Evolutionary conservation across 2,888 invertebrate species (phyloP), one percentile per base, ranked within the genome.

Genomic region (Chironomus tentans): DNA sequence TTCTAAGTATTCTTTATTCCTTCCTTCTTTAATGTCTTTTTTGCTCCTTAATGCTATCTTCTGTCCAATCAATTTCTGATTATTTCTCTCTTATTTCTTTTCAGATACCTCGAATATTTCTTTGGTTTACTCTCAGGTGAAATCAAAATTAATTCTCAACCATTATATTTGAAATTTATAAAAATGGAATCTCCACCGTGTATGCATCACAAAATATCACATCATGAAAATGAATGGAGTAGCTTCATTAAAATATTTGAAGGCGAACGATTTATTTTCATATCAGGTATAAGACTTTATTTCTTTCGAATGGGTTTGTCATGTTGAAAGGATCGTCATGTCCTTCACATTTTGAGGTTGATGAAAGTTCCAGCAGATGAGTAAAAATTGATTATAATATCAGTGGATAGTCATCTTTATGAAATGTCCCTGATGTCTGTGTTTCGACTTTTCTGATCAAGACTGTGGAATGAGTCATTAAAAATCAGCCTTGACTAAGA

Each of bases 221-320:
- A 79, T 38, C 78, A 79, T 77, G 85, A 86, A 65, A 89, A 89
- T 50, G 91, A 91, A 77, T 89, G 89, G 81, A 85, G 86, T 77
- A 91, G 92, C 78, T 93, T 93, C 84, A 87, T 93, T 79, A 92
- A 92, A 86, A 90, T 97, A 78, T 97, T 96, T 86, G 95, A 96
- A 85, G 94, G 94, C 79, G 91, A 95, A 82, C 90, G 91, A 77
- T 94, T 94, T 77, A 91, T 96, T 76, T 95, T 94, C 83, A 94
- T 94, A 0, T 94, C 95, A 78, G 93, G 90, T 89, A 65, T 15
- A 18, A 56, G n/a, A 56, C n/a, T 15, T 56, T 56, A 56, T 56
- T 56, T 56, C 7, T 15, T n/a, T 38, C 10, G 38, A 38, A 38
- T 38, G 38, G 38, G 38, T 38, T 38, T 7, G 38, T 38, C 38